Evolutionary conservation across 2,113 vertebrate genomes (phyloP), one percentile per base, ranked within the genome.

Genomic region (Nannospalax galili): DNA sequence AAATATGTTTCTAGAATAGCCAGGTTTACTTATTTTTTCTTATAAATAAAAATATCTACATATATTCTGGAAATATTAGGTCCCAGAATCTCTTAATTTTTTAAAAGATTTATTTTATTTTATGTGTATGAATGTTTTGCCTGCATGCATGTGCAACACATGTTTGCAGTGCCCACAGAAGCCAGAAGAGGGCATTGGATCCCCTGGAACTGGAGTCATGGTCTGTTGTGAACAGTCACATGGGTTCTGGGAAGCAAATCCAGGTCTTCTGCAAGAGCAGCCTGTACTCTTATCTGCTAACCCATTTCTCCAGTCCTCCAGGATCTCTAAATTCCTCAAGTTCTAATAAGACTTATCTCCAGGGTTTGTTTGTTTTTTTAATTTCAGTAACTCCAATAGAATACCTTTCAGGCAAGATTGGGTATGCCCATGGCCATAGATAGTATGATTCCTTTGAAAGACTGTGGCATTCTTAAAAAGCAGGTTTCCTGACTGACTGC

Each of bases 1-100:
- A 86, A n/a, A 52, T 10, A 9, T 17, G 3, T 48, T 58, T 64
- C 52, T 84, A 72, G 35, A 45, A n/a, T 58, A 92, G 24, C 9
- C 58, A 93, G 69, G 7, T 16, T 72, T 75, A 22, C 20, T 20
- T 65, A 32, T 64, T 89, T 94, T 16, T 60, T 30, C 32, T n/a
- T 67, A 37, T 14, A 73, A 42, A 74, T 17, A 81, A 10, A 86
- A 79, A 7, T 73, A 3, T 45, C 88, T 22, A 81, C 37, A 80
- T 17, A 82, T 93, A 87, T 73, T 87, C 72, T 94, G 48, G 45
- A 26, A 84, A 56, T 87, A 58, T 45, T 3, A 20, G 20, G 15
- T 5, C 67, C 90, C n/a, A 67, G 42, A 79, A 67, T 88, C 77
- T 94, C 77, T n/a, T 82, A 82, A 92, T n/a, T 79, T 93, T 7